Evolutionary conservation across 1,140 invertebrate species (phyloP).

Genomic region (Adelges cooleyi): DNA sequence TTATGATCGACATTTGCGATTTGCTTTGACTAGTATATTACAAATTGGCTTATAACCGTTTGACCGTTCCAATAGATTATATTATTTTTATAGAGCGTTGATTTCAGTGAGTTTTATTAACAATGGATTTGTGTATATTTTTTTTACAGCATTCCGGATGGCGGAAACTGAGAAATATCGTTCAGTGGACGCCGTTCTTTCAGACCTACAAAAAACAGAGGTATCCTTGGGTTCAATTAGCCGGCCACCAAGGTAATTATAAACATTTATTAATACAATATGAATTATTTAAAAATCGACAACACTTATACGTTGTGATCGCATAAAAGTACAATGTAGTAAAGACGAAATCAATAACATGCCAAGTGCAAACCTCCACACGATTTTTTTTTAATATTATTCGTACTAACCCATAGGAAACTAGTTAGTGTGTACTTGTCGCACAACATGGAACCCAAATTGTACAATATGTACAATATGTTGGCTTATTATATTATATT

Average conservation of each 20-base stretch:
- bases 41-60: too few species aligned
- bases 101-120: too few species aligned
- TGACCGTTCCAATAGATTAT: too few species aligned
- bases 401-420: too few species aligned
- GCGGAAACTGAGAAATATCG: constrained; percentile 83
- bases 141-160: constrained; percentile 75
- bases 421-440: too few species aligned
- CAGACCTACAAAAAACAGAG: constrained; percentile 91
- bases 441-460: too few species aligned
- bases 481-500: too few species aligned
- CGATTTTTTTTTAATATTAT: too few species aligned
- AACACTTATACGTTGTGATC: background rate
- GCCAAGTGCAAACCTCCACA: background rate
- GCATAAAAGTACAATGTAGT: background rate
- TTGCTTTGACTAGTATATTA: too few species aligned
- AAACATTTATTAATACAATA: background rate
- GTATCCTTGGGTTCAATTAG: constrained; percentile 91
- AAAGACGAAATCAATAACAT: background rate
- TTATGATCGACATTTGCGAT: too few species aligned
- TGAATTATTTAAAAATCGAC: background rate
- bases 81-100: too few species aligned
- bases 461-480: too few species aligned
- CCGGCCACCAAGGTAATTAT: constrained; percentile 68
- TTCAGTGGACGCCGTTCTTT: constrained; percentile 91
- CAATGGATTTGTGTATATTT: constrained; percentile 30